Evolutionary conservation across 1,140 invertebrate genomes (phyloP), one percentile per base, ranked within the genome.

Genomic region (Drosophila grimshawi): DNA sequence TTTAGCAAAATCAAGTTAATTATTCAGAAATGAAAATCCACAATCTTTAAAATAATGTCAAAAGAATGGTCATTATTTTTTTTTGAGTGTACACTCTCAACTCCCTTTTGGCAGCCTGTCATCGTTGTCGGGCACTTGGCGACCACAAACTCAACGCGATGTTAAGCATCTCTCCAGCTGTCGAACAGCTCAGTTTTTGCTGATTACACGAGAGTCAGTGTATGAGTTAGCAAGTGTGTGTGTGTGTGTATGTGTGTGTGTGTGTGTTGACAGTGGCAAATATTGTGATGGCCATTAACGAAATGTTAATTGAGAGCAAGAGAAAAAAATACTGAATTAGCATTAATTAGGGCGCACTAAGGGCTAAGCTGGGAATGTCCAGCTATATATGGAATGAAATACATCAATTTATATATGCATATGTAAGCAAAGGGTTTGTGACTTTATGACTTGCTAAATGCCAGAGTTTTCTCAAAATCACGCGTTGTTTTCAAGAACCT

Each of bases 401-500:
- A 19, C 1, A 19, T 19, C 19, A 19, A 19, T 19, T 19, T 19
- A 19, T 19, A 19, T 19, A 1, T 19, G 2, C 19, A 48, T 4
- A 3, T 29, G 8, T 6, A 27, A 41, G 29, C 19, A 46, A 77
- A 72, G 60, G 74, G 43, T 29, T 32, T 46, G 10, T 6, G 46
- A 4, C 33, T 76, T 78, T 79, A 86, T 64, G 41, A 67, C 45
- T 56, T 76, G 80, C 70, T 88, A 86, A 88, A 35, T 65, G 53
- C 29, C 19, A 57, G 51, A 48, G 10, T 43, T 65, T 69, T 70
- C 11, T 5, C 56, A 39, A 37, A n/a, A 60, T 61, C 33, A 76
- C 66, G 73, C 56, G 46, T 43, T 72, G 64, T 63, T 67, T 8
- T 64, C 33, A 29, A 51, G 73, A 64, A 61, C 45, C 10, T 29